Conservation (phyloP, 2,797 vertebrate species). For the Oryzias sinensis region DNA sequence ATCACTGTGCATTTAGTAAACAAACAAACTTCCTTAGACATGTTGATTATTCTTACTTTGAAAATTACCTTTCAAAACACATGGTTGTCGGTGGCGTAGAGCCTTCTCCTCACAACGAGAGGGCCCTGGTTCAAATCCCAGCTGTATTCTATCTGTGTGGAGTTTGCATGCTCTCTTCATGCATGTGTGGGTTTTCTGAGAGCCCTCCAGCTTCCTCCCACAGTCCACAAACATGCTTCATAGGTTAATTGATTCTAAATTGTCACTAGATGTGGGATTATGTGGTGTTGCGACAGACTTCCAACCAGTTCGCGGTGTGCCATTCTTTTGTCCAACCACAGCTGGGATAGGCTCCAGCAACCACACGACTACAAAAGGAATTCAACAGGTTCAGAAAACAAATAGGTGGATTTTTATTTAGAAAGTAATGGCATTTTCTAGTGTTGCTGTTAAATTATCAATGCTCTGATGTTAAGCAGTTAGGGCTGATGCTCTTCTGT, state of each 20-base stretch:
- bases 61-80: too few relatives aligned
- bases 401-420: background rate
- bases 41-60: too few relatives aligned
- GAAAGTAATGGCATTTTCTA: too few relatives aligned
- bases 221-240: background rate
- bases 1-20: too few relatives aligned
- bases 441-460: too few relatives aligned
- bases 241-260: background rate
- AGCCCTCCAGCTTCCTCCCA: background rate
- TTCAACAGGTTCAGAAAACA: background rate
- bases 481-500: too few relatives aligned
- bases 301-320: background rate
- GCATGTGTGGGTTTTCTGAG: background rate
- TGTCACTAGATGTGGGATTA: background rate
- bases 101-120: background rate
- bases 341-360: background rate
- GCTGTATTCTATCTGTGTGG: background rate
- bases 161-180: background rate
- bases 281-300: background rate
- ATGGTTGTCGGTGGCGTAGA: background rate
- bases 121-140: background rate
- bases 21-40: too few relatives aligned
- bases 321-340: background rate
- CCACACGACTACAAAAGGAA: background rate
- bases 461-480: too few relatives aligned